These are phyloP conservation scores for Lepus timidus DNA, from an alignment of 2,113 vertebrate genomes.

Conservation along the genomic window DNA sequence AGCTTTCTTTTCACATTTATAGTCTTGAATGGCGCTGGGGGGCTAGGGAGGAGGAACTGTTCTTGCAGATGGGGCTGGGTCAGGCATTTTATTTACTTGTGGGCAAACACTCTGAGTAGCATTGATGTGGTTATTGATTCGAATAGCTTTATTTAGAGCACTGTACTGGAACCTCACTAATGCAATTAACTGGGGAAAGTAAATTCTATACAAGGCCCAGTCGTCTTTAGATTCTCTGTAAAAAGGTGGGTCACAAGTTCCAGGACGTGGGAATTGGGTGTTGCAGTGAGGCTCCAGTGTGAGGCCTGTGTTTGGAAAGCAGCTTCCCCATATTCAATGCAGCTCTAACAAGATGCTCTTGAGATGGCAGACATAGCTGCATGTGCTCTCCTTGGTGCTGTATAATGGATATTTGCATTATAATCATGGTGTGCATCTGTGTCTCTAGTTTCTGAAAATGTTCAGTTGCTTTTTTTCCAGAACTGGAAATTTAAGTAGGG, in stretches of 20 bases:
- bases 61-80: neutral
- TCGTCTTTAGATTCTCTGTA: neutral
- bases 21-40: slow-evolving; percentile 55
- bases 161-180: neutral
- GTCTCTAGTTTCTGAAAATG: slow-evolving; percentile 37
- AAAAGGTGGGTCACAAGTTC: neutral
- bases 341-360: slow-evolving; percentile 18
- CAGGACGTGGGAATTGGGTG: neutral
- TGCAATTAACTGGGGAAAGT: neutral
- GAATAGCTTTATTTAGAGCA: slow-evolving; percentile 65
- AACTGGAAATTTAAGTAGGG: slow-evolving; percentile 42
- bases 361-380: neutral
- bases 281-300: neutral
- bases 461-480: neutral
- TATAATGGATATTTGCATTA: slow-evolving; percentile 54
- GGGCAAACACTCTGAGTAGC: slow-evolving; percentile 57
- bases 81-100: slow-evolving; percentile 47
- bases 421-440: neutral
- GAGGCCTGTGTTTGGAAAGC: neutral
- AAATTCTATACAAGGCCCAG: neutral
- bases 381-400: slow-evolving; percentile 7
- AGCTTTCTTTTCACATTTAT: slow-evolving; percentile 50
- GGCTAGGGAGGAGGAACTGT: slow-evolving; percentile 31
- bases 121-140: slow-evolving; percentile 62
- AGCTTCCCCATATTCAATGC: neutral